Evolutionary conservation across 2,113 vertebrate species (phyloP).

Genomic region (Oryzias woworae): DNA sequence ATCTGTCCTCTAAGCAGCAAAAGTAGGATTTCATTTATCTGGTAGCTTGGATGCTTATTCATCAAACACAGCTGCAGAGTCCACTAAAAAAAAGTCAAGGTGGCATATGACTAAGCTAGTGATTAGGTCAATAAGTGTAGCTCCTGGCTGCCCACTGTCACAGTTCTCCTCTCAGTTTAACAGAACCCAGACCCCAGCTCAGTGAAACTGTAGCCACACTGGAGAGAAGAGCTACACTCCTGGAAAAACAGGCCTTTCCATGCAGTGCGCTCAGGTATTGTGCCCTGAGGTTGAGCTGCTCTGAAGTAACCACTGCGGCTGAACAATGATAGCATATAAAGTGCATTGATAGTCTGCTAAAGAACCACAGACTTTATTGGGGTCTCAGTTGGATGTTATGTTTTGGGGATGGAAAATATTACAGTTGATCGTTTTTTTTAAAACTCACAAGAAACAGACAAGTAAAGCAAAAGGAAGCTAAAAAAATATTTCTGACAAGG

Average conservation of each 20-base stretch:
- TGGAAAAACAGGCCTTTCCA: neutral
- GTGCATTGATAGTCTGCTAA: too few species aligned
- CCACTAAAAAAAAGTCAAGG: slow-evolving; percentile 40
- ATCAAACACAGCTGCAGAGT: slow-evolving; percentile 36
- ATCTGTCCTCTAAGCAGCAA: slow-evolving; percentile 17
- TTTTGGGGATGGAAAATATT: too few species aligned
- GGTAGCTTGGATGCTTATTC: slow-evolving; percentile 39
- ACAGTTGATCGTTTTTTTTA: too few species aligned
- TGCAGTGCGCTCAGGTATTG: slow-evolving; percentile 47
- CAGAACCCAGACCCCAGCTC: slow-evolving; percentile 39
- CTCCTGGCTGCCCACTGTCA: slow-evolving; percentile 25
- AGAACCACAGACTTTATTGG: too few species aligned
- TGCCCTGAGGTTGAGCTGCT: slow-evolving; percentile 10
- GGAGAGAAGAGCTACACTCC: slow-evolving; percentile 17
- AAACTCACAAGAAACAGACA: too few species aligned
- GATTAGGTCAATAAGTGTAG: slow-evolving; percentile 54
- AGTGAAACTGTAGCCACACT: slow-evolving; percentile 12
- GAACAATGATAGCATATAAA: neutral
- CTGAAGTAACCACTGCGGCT: slow-evolving; percentile 35
- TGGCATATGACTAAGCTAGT: slow-evolving; percentile 45
- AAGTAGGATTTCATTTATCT: slow-evolving; percentile 49
- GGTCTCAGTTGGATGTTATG: too few species aligned
- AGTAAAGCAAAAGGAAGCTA: too few species aligned
- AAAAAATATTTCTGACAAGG: too few species aligned
- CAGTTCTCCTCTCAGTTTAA: slow-evolving; percentile 20